Evolutionary conservation across 1,140 invertebrate genomes (phyloP).

Genomic region (Drosophila asahinai): DNA sequence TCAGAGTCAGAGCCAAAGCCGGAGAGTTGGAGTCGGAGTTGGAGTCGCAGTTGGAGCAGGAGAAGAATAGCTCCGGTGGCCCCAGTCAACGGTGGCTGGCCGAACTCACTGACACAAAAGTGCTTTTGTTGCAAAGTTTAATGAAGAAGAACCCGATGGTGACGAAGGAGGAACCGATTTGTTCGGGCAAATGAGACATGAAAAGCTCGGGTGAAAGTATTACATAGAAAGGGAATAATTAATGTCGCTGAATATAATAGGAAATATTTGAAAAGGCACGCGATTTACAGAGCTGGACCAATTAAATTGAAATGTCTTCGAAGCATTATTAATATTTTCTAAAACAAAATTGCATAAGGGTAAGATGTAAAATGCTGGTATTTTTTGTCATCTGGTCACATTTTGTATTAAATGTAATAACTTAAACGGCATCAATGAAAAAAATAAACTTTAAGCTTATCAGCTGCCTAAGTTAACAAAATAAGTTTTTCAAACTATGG

Average conservation of each 20-base stretch:
- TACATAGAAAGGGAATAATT: conserved; percentile 23
- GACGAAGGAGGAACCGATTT: conserved; percentile 20
- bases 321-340: background rate
- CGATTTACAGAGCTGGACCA: background rate
- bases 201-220: conserved; percentile 28
- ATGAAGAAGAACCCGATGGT: conserved; percentile 49
- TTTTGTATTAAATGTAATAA: too few relatives aligned
- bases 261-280: conserved; percentile 1
- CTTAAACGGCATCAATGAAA: too few relatives aligned
- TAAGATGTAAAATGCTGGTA: background rate
- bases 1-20: background rate
- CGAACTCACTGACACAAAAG: conserved; percentile 78
- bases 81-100: conserved; percentile 21
- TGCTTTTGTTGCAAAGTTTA: conserved; percentile 79
- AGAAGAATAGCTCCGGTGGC: conserved; percentile 61
- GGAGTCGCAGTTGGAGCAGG: conserved; percentile 33
- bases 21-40: background rate
- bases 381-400: background rate
- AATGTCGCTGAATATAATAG: conserved; percentile 15
- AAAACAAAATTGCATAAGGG: too few relatives aligned
- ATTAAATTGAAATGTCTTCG: background rate
- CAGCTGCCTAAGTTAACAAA: too few relatives aligned
- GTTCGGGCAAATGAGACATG: conserved; percentile 32
- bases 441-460: too few relatives aligned
- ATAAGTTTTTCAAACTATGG: too few relatives aligned